Percentiles rank a stretch among this genome's conserved stretches.
Evolutionary conservation across 2,113 vertebrate species (phyloP).

Genomic region (Scomber colias): DNA sequence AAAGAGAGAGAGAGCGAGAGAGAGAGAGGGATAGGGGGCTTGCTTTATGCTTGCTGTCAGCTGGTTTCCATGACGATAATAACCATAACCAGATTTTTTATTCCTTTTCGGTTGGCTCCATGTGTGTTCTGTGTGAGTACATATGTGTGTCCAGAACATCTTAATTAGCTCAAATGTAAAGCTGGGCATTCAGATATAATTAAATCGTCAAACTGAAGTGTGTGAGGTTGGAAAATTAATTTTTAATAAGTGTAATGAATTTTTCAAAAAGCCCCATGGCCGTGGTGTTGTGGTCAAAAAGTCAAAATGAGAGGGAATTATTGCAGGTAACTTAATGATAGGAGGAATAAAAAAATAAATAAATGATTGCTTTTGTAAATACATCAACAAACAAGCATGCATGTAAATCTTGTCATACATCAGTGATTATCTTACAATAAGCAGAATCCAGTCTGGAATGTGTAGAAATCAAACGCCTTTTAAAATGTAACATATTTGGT

Average conservation of each 20-base stretch:
- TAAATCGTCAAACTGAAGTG: slow-evolving; percentile 5
- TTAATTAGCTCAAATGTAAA: slow-evolving; percentile 52
- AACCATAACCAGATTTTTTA: slow-evolving; percentile 76
- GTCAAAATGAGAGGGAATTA: not conserved
- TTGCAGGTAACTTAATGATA: not conserved
- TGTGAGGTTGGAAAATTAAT: slow-evolving; percentile 19
- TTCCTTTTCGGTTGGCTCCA: slow-evolving; percentile 55
- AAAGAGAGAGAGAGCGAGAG: slow-evolving; percentile 8
- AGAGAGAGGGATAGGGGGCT: slow-evolving; percentile 18
- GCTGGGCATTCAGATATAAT: slow-evolving; percentile 26
- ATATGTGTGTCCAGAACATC: slow-evolving; percentile 20
- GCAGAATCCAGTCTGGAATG: too few relatives aligned
- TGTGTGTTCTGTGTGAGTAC: slow-evolving; percentile 53
- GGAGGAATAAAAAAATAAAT: not conserved
- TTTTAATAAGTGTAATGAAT: slow-evolving; percentile 5
- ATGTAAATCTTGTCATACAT: too few relatives aligned
- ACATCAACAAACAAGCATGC: not conserved
- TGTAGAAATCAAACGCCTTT: too few relatives aligned
- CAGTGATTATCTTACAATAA: too few relatives aligned
- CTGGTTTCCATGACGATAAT: slow-evolving; percentile 85
- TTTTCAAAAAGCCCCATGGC: slow-evolving; percentile 1
- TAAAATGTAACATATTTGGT: too few relatives aligned
- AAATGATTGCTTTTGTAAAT: not conserved
- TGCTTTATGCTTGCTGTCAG: slow-evolving; percentile 71
- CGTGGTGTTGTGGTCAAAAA: slow-evolving; percentile 1